Evolutionary conservation across 2,797 vertebrate species (phyloP).

Genomic region (Helarctos malayanus): DNA sequence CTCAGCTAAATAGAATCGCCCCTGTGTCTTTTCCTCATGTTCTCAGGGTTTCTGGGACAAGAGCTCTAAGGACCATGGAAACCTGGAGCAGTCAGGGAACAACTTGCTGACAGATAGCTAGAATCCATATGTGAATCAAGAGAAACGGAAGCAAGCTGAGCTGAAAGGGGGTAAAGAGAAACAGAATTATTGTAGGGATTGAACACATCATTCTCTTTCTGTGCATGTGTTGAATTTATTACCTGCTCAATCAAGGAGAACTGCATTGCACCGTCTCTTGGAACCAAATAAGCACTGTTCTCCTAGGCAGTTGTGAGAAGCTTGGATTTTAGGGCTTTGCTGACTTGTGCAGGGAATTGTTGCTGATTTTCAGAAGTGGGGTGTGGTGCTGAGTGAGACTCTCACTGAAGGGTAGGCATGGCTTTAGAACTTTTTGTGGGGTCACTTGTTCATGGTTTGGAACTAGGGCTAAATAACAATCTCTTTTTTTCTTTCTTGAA

Average conservation of each 20-base stretch:
- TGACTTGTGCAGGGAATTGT: neutral
- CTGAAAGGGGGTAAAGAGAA: neutral
- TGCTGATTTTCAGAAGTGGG: neutral
- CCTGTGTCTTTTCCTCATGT: neutral
- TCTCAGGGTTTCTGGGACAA: neutral
- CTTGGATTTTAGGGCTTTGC: neutral
- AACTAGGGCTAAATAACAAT: neutral
- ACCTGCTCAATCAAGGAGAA: neutral
- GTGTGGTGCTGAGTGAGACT: neutral
- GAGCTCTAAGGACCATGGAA: neutral
- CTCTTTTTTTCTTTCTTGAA: neutral
- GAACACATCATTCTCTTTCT: too few species aligned
- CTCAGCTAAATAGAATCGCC: neutral
- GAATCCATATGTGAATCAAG: neutral
- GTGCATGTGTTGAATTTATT: rapidly evolving
- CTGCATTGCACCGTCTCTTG: neutral
- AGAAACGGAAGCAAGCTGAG: neutral
- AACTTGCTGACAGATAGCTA: neutral
- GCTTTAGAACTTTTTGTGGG: neutral
- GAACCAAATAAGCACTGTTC: too few species aligned
- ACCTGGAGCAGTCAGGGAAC: neutral
- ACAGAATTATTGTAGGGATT: neutral
- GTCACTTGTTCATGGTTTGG: neutral
- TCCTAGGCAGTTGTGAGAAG: neutral
- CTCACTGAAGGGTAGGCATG: too few species aligned